Evolutionary conservation across 2,113 vertebrate genomes (phyloP), one percentile per base, ranked within the genome.

Genomic region (Xiphorhynchus elegans): DNA sequence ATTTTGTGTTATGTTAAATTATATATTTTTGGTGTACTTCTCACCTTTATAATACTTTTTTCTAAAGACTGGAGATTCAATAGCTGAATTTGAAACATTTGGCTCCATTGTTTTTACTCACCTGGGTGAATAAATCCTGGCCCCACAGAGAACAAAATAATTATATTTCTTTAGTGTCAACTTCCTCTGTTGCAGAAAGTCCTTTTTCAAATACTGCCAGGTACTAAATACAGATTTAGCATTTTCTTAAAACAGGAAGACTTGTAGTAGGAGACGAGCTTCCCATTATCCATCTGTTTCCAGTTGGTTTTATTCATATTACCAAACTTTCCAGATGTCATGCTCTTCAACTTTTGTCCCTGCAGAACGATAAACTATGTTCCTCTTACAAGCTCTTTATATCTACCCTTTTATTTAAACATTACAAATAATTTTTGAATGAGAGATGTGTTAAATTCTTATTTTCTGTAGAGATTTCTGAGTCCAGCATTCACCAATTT

Each of bases 281-380:
- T 83, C 84, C 46, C n/a, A 77, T 97, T 95, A 94, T 73, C 70
- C 93, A 97, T 97, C 95, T 97, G 95, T 96, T 97, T 97, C 93
- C 94, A 97, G 94, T 87, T 93, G 78, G n/a, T 89, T 96, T 96
- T 95, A 90, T 50, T 94, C 73, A 82, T 66, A 92, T 83, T 84
- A 90, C 33, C 80, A 93, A 72, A 92, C 33, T 82, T 96, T 95
- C 96, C 96, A 98, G 97, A 97, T 97, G 94, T 93, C 52, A 13
- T 8, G 19, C 49, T 89, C 55, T 95, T 95, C 53, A 74, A 44
- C 52, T 80, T 55, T 92, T 70, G 26, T 96, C 87, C 84, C 93
- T 37, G 35, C n/a, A 83, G 83, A 92, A 92, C 4, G 1, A 93
- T 84, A 89, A 93, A 90, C 68, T 87, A 33, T 35, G 16, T 75